Evolutionary conservation across 2,113 vertebrate genomes (phyloP).

Genomic region (Solenodon paradoxus): DNA sequence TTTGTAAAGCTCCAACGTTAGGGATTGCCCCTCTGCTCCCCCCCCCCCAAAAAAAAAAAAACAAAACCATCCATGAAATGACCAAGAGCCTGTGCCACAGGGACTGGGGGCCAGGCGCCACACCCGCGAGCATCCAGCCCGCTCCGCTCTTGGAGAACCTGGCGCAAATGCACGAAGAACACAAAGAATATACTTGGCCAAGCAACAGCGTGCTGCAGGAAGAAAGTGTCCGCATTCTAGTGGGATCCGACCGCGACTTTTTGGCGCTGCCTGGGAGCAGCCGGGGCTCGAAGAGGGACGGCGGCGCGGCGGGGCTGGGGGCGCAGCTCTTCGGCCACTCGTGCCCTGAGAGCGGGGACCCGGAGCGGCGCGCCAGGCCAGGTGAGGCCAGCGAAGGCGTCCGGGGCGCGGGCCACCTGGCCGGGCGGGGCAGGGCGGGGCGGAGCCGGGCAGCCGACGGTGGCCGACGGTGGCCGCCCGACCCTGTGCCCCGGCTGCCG

Average conservation of each 20-base stretch:
- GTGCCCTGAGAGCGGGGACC: not conserved
- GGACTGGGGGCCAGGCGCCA: slow-evolving; percentile 43
- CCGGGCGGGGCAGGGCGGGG: not conserved
- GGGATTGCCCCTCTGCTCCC: not conserved
- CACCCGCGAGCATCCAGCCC: slow-evolving; percentile 66
- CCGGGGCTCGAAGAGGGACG: too few species aligned
- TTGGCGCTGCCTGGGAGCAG: slow-evolving; percentile 49
- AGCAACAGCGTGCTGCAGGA: not conserved
- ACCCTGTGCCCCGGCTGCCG: not conserved
- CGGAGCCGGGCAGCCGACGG: not conserved
- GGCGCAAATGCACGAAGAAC: not conserved
- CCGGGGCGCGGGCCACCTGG: not conserved
- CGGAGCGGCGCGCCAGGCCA: not conserved
- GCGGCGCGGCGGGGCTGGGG: too few species aligned
- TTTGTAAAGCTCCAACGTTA: not conserved
- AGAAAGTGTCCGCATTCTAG: slow-evolving; percentile 28
- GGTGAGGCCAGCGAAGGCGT: not conserved
- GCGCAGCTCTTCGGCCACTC: too few species aligned
- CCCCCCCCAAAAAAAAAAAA: too few species aligned
- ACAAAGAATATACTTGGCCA: slow-evolving; percentile 36
- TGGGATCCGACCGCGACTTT: slow-evolving; percentile 51
- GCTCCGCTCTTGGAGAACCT: not conserved
- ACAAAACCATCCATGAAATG: not conserved
- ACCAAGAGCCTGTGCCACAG: not conserved
- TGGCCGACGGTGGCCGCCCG: not conserved